A percentile compares a stretch with the other conserved stretches of the same genome.
Evolutionary conservation across 2,113 vertebrate genomes (phyloP).

Genomic region (Hucho hucho): DNA sequence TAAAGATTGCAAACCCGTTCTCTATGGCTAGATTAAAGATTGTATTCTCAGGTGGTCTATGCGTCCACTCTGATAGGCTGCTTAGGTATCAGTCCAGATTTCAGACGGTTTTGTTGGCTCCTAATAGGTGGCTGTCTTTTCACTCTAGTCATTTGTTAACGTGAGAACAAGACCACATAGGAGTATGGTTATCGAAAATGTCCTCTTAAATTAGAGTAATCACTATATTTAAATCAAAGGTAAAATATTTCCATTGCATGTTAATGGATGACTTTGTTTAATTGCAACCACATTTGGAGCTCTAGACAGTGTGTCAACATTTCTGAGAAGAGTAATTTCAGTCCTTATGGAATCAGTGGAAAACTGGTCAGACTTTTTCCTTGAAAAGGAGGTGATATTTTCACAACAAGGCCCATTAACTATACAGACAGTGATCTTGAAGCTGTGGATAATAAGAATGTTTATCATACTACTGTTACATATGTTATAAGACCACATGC

Average conservation of each 20-base stretch:
- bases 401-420: neutral
- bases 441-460: neutral
- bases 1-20: constrained; percentile 30
- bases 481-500: neutral
- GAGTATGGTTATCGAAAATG: neutral
- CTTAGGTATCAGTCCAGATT: neutral
- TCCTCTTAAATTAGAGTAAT: neutral
- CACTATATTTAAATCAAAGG: constrained; percentile 29
- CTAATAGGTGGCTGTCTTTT: neutral
- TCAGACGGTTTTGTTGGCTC: neutral
- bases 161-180: too few species aligned
- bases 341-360: neutral
- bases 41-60: neutral
- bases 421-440: neutral
- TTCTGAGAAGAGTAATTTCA: constrained; percentile 55
- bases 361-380: neutral
- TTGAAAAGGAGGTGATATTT: neutral
- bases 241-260: constrained; percentile 31
- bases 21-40: neutral
- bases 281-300: constrained; percentile 55
- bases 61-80: too few species aligned
- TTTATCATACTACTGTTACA: neutral
- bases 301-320: constrained; percentile 43
- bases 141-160: neutral
- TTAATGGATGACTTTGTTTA: constrained; percentile 29